A percentile compares a stretch with the other conserved stretches of the same genome.
These are phyloP conservation scores for Phataginus tricuspis DNA, from an alignment of 2,797 vertebrate genomes.

Conservation along the genomic window DNA sequence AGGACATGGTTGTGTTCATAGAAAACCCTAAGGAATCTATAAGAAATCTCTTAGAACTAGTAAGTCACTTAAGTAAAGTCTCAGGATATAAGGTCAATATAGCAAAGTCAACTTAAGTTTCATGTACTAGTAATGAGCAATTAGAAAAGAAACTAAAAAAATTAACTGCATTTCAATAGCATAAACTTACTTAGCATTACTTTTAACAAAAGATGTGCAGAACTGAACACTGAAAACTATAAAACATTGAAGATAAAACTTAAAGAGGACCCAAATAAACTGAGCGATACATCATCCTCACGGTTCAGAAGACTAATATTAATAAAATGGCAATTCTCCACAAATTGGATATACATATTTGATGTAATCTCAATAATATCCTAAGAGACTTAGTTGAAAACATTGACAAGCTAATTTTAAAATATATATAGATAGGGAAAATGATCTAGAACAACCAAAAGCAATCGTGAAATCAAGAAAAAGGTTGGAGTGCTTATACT, in stretches of 20 bases:
- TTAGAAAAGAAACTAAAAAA: neutral
- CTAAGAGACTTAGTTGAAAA: neutral
- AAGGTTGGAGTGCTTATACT: neutral
- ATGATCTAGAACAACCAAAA: neutral
- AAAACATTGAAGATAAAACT: neutral
- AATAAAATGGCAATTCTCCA: neutral
- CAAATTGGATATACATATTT: neutral
- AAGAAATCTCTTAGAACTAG: neutral
- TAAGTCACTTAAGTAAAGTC: neutral
- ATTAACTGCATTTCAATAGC: neutral
- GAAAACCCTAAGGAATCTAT: neutral
- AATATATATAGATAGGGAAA: constrained; percentile 5
- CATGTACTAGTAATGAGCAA: neutral
- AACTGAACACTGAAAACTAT: neutral
- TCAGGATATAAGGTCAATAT: neutral
- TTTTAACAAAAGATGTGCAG: neutral
- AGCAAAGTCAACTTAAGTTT: neutral
- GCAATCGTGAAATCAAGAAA: neutral
- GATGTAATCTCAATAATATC: neutral
- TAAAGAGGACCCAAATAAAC: neutral
- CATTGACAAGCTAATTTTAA: neutral
- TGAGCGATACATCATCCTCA: neutral
- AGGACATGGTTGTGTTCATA: neutral
- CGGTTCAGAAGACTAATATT: neutral
- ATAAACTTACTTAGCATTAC: neutral